Conservation (phyloP, 2,113 vertebrate species). For the Lampris megalopsis region DNA sequence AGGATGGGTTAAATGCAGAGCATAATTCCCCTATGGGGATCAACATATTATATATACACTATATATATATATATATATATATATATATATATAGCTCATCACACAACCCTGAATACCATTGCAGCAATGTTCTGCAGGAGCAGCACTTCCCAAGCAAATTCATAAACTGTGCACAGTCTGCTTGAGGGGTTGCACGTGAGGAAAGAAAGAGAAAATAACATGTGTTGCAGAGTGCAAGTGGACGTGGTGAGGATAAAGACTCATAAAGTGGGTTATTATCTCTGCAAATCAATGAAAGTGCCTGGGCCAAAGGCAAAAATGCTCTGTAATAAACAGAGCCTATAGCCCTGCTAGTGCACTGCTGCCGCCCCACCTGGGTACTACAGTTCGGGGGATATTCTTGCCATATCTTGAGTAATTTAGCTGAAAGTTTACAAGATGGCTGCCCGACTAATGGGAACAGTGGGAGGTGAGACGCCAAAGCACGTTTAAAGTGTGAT, state of each 20-base stretch:
- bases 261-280: slow-evolving; percentile 70
- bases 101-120: slow-evolving; percentile 50
- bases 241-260: slow-evolving; percentile 54
- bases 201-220: slow-evolving; percentile 30
- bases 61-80: too few species aligned
- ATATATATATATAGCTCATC: background rate
- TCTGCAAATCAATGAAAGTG: slow-evolving; percentile 72
- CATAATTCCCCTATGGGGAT: too few species aligned
- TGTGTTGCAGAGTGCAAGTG: slow-evolving; percentile 52
- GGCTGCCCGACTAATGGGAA: too few species aligned
- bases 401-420: too few species aligned
- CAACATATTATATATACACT: too few species aligned
- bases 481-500: too few species aligned
- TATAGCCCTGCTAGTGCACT: slow-evolving; percentile 18
- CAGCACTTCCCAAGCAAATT: slow-evolving; percentile 15
- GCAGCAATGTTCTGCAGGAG: slow-evolving; percentile 30
- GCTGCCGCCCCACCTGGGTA: slow-evolving; percentile 14
- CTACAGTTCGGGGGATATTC: background rate
- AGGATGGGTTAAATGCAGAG: too few species aligned
- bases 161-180: slow-evolving; percentile 31
- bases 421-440: too few species aligned
- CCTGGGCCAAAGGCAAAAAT: slow-evolving; percentile 28
- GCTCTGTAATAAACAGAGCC: background rate
- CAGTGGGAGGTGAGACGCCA: too few species aligned
- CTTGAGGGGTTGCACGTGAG: slow-evolving; percentile 27